Percentiles rank a stretch among this genome's conserved stretches.
phyloP scores from a whole-genome alignment of 2,797 vertebrate species.

The Momotus momota region DNA sequence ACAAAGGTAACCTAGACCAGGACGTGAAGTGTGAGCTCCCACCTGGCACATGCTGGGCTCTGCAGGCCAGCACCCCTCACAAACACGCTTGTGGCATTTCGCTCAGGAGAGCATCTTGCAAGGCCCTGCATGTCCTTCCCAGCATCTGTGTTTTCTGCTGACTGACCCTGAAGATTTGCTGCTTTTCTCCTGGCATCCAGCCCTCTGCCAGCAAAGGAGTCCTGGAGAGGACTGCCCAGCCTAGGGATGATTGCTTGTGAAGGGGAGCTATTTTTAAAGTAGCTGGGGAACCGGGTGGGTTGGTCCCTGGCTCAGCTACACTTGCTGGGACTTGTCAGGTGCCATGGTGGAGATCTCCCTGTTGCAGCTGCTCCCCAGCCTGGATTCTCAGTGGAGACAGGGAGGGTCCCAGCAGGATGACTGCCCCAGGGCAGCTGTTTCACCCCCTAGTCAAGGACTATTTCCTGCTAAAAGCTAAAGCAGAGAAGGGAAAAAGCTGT shows the following conservation, averaged over 20 bases:
- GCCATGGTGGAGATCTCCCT: background rate
- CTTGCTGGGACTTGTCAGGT: conserved; percentile 20
- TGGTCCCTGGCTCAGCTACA: background rate
- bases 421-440: background rate
- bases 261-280: conserved; percentile 11
- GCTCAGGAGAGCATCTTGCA: rapidly evolving
- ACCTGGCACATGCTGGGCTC: rapidly evolving
- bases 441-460: background rate
- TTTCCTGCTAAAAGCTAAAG: background rate
- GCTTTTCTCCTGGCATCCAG: background rate
- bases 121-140: background rate
- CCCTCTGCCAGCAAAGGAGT: background rate
- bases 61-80: background rate
- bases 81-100: rapidly evolving
- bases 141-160: background rate
- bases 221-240: background rate
- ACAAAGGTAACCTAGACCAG: background rate
- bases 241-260: background rate
- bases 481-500: background rate
- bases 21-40: background rate
- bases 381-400: background rate
- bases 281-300: background rate
- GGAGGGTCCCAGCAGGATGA: background rate
- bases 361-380: conserved; percentile 27
- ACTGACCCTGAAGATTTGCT: background rate